These are phyloP conservation scores for Cryptocephalus moraei DNA, from an alignment of 2,888 invertebrate species.

Conservation along the genomic window DNA sequence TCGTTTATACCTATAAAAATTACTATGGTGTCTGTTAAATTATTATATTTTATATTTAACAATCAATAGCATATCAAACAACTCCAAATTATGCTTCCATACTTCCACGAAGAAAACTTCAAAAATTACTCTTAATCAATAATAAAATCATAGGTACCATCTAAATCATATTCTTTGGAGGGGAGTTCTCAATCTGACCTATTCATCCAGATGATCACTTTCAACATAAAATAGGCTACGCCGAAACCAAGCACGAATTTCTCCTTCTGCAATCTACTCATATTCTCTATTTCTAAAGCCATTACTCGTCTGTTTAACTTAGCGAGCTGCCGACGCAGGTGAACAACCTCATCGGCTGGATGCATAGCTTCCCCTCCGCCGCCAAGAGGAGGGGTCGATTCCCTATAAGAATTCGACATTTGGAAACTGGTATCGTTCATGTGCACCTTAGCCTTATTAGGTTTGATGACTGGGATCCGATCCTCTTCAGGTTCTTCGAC, in stretches of 20 bases:
- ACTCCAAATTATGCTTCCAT: too few relatives aligned
- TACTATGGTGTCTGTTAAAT: too few relatives aligned
- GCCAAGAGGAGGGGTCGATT: slow-evolving; percentile 8
- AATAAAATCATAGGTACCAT: too few relatives aligned
- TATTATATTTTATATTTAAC: too few relatives aligned
- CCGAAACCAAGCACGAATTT: slow-evolving; percentile 77
- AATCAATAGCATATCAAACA: too few relatives aligned
- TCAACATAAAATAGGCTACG: slow-evolving; percentile 75
- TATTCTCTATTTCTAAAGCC: slow-evolving; percentile 76
- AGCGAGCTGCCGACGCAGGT: slow-evolving; percentile 75
- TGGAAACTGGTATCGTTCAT: slow-evolving; percentile 27
- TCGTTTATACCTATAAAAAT: too few relatives aligned
- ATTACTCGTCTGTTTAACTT: slow-evolving; percentile 80
- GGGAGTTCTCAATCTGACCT: slow-evolving; percentile 22
- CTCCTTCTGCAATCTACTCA: slow-evolving; percentile 76
- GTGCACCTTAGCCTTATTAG: slow-evolving; percentile 22
- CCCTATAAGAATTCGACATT: slow-evolving; percentile 21
- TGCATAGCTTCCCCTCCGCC: slow-evolving; percentile 52
- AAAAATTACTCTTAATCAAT: too few relatives aligned
- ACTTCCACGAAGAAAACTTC: too few relatives aligned
- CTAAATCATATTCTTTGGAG: too few relatives aligned
- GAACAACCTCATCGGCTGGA: slow-evolving; percentile 68
- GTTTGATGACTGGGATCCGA: slow-evolving; percentile 24
- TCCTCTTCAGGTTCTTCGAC: slow-evolving; percentile 31
- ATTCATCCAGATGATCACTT: slow-evolving; percentile 75